A percentile compares a stretch with the other conserved stretches of the same genome.
Evolutionary conservation across 2,113 vertebrate genomes (phyloP).

Genomic region (Neopipo cinnamomea): DNA sequence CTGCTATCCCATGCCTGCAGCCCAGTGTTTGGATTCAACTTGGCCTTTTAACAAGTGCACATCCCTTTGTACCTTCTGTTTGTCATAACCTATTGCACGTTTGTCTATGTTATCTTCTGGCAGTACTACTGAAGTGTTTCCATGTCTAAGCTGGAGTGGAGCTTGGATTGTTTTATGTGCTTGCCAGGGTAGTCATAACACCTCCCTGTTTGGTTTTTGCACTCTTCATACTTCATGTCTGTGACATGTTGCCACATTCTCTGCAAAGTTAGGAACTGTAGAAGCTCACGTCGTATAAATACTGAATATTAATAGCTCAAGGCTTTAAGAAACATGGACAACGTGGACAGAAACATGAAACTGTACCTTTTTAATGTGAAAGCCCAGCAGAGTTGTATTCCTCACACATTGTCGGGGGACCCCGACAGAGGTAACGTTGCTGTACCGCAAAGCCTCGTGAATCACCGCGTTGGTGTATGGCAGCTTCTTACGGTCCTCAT

Average conservation of each 20-base stretch:
- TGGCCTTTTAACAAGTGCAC: neutral
- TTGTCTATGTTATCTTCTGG: neutral
- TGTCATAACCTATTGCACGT: fast-evolving
- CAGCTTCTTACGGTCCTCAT: constrained; percentile 49
- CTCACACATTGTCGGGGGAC: constrained; percentile 38
- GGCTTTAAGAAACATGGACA: neutral
- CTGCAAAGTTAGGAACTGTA: neutral
- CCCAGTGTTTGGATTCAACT: neutral
- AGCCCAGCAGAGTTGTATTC: constrained; percentile 7
- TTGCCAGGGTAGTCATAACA: neutral
- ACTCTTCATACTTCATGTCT: neutral
- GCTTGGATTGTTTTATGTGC: neutral
- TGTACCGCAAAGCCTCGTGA: constrained; percentile 51
- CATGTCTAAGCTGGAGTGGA: neutral
- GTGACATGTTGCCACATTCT: neutral
- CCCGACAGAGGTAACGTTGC: constrained; percentile 28
- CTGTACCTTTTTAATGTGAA: constrained; percentile 59
- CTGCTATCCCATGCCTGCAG: neutral
- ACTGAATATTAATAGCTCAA: neutral
- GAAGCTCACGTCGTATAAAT: neutral
- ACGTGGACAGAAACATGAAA: too few relatives aligned
- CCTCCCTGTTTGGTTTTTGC: neutral
- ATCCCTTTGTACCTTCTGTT: neutral
- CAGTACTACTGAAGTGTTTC: neutral
- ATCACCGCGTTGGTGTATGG: constrained; percentile 62